These are phyloP conservation scores for Serilophus lunatus DNA, from an alignment of 2,113 vertebrate species.

Conservation along the genomic window DNA sequence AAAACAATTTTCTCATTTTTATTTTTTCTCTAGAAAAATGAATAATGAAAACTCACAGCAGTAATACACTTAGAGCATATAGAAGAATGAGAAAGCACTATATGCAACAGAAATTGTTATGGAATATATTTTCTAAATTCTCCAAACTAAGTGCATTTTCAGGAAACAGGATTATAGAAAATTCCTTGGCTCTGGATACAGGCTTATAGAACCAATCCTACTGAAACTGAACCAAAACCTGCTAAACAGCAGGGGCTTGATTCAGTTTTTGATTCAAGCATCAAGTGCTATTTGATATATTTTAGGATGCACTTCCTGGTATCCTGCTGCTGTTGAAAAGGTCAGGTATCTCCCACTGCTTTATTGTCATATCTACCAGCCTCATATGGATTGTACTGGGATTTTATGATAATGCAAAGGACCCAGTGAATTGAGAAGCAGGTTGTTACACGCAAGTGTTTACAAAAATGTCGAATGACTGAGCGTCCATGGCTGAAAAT, in stretches of 20 bases:
- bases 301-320: background rate
- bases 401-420: background rate
- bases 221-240: background rate
- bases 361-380: background rate
- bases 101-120: background rate
- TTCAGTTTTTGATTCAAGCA: background rate
- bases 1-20: background rate
- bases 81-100: background rate
- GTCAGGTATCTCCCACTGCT: background rate
- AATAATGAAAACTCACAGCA: background rate
- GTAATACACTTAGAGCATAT: background rate
- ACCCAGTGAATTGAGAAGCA: background rate
- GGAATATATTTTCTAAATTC: background rate
- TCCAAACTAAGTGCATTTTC: background rate
- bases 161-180: background rate
- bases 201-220: background rate
- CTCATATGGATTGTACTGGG: background rate
- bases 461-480: background rate
- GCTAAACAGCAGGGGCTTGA: background rate
- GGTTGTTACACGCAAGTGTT: background rate
- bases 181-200: background rate
- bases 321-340: background rate
- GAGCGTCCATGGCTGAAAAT: background rate
- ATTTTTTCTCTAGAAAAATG: background rate
- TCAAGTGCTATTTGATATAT: background rate